Base-by-base conservation (phyloP, 2,113 vertebrate genomes). In the Lucifuga dentata region DNA sequence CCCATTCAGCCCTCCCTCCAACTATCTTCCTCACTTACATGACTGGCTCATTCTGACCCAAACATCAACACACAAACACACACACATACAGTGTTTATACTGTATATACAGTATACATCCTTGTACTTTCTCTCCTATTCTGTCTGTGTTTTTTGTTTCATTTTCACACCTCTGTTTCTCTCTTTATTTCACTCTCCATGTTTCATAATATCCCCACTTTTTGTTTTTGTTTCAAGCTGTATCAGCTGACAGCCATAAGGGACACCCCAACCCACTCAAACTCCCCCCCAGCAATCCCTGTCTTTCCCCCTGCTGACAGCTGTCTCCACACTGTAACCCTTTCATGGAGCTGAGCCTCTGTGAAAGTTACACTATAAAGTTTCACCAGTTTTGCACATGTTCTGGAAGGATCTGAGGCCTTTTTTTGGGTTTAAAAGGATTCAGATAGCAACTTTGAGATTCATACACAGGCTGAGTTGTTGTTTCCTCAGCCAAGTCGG, bases 311-410 rank as follows among this genome's bases (percentile, higher is more conserved):
- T 43, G 50, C 82, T 79, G 80, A 83, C 88, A 93, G 90, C 91
- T 93, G 90, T 83, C 87, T 87, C 68, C 72, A 53, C 49, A 73
- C 74, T 83, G 76, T 89, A 88, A 88, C 84, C 68, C 80, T 83
- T 80, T 82, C 86, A 77, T 65, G 45, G 55, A 36, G 35, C 72
- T 62, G 46, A 62, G 68, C 46, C 71, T 83, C 55, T 85, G 77
- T 73, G 62, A 83, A 80, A 84, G 86, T 86, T 73, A 49, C 1
- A 68, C 72, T 69, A 24, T 80, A 66, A 79, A 74, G 78, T 77
- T 86, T 85, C 80, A 49, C 13, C 38, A 60, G 52, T 15, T 41
- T 15, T 3, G 5, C 58, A 62, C 68, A 56, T 60, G 73, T 78
- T 79, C 69, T 40, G 53, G 58, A 69, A 49, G 68, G 64, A 81